These are phyloP conservation scores for Galeruca laticollis DNA, from an alignment of 2,888 invertebrate species.

Conservation along the genomic window DNA sequence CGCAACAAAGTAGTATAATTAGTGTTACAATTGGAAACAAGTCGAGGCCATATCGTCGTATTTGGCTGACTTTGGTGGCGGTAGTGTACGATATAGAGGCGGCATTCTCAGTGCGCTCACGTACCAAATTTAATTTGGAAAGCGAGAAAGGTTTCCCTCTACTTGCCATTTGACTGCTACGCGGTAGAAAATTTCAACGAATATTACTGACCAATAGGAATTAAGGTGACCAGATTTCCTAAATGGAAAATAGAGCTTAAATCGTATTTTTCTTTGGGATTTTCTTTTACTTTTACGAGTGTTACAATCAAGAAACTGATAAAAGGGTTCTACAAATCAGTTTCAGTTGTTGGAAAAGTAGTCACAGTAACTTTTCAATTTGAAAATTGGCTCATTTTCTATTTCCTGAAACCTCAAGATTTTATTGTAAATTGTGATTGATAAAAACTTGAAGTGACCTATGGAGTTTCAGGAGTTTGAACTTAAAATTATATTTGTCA, in stretches of 20 bases:
- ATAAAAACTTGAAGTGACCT: too few relatives aligned
- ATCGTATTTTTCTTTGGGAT: slow-evolving; percentile 23
- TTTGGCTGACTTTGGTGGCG: slow-evolving; percentile 27
- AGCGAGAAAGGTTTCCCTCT: slow-evolving; percentile 47
- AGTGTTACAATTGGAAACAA: slow-evolving; percentile 34
- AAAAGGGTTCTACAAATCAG: background rate
- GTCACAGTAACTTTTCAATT: background rate
- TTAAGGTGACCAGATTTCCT: slow-evolving; percentile 35
- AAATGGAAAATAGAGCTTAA: slow-evolving; percentile 28
- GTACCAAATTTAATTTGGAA: slow-evolving; percentile 62
- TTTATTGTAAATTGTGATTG: too few relatives aligned
- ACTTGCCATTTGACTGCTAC: slow-evolving; percentile 35
- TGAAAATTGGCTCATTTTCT: too few relatives aligned
- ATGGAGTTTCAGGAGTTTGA: too few relatives aligned
- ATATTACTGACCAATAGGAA: slow-evolving; percentile 35
- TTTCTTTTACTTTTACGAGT: background rate
- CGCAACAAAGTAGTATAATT: slow-evolving; percentile 36
- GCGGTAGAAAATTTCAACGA: slow-evolving; percentile 34
- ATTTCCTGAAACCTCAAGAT: too few relatives aligned
- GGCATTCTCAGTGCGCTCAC: slow-evolving; percentile 61
- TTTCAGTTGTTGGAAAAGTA: background rate
- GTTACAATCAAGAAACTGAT: background rate
- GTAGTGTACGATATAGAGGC: slow-evolving; percentile 14
- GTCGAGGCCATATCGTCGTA: slow-evolving; percentile 24
- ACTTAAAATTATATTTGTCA: too few relatives aligned